Evolutionary conservation across 1,140 invertebrate species (phyloP), one percentile per base, ranked within the genome.

Genomic region (Phymorhynchus buccinoides): DNA sequence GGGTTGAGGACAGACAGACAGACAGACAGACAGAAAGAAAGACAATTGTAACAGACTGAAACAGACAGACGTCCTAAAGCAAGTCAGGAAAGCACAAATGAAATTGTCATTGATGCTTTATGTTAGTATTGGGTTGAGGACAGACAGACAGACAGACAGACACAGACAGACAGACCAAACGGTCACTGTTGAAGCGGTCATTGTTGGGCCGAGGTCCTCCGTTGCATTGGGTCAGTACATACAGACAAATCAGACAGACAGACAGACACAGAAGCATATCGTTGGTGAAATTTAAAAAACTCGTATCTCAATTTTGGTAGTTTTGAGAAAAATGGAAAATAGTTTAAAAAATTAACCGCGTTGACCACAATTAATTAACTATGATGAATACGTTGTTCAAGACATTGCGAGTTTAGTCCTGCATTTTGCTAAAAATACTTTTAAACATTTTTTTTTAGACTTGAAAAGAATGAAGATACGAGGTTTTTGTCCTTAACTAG

Each of bases 181-280:
- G 80, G 35, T 81, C 84, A 44, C 41, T 56, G 68, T 48, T 75
- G 66, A 85, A 52, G 27, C 84, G 66, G 80, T 82, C 79, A 27
- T n/a, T 44, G 16, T 30, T 18, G 6, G 84, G 56, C 16, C 12
- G 66, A n/a, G 52, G 16, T 18, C 7, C 18, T 14, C 41, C 30
- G 39, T n/a, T 39, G 37, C 16, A 81, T 39, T 48, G 41, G n/a
- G 78, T 37, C 18, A 80, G 78, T 37, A n/a, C n/a, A n/a, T n/a
- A n/a, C n/a, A n/a, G n/a, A n/a, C n/a, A n/a, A n/a, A n/a, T n/a
- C n/a, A n/a, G n/a, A 37, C 18, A 80, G 78, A 80, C 18, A 80
- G 78, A 80, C 6, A 37, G 78, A 80, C 6, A 80, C 18, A 37
- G 30, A 42, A 39, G n/a, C 18, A 42, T 12, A 80, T 18, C 9